Base-by-base conservation (phyloP, 2,888 invertebrate genomes). In the Hypomecis punctinalis region DNA sequence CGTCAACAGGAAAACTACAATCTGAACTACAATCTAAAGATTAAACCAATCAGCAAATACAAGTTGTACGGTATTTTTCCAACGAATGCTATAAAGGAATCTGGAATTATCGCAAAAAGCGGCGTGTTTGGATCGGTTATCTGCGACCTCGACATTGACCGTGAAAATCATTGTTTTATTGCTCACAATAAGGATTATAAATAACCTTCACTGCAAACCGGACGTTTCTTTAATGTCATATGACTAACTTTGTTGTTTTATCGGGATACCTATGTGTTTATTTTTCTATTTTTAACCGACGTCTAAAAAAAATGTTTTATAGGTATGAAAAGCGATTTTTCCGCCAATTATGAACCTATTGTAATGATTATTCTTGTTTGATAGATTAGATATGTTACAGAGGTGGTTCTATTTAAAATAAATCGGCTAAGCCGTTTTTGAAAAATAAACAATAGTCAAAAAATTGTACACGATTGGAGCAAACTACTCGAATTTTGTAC, bases 111-210 rank as follows among this genome's bases (percentile, higher is more conserved):
- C 60, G 55, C 58, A 48, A 61, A 64, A 68, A 52, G 49, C 40
- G 33, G 6, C 47, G 58, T 58, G 65, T 59, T 69, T 68, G 52
- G 39, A 49, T 13, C 54, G 43, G 35, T 68, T 71, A 69, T 67
- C 70, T 68, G 33, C 37, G 48, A 67, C 68, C 71, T 65, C 59
- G 71, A 66, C 68, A 63, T 55, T 72, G 64, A 47, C 64, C 65
- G 58, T 53, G 59, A 65, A 66, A 68, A 67, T 68, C 71, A 72
- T 67, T 70, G 68, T 71, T 72, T 69, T 67, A 69, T 69, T 73
- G 70, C 63, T 61, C 66, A 51, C 55, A 67, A 67, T 67, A 67
- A 61, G 74, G 73, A 71, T 36, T 73, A 76, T 71, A 66, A 69
- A 64, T 61, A 61, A 58, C 46, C 35, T 45, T 37, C 40, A 36